These are phyloP conservation scores for Laspeyria flexula DNA, from an alignment of 2,888 invertebrate genomes.

Conservation along the genomic window DNA sequence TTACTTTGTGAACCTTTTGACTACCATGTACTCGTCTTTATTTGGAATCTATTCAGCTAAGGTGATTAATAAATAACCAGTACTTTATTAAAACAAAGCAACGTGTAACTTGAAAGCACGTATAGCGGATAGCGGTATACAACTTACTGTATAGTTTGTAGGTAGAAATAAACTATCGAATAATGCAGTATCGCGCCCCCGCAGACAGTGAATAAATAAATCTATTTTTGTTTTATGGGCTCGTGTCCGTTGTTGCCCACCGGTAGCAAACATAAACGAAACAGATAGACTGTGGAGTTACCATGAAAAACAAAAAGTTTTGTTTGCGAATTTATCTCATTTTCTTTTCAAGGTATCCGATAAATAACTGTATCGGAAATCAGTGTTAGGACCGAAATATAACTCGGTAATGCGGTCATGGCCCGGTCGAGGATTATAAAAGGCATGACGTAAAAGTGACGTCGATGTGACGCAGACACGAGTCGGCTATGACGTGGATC, in stretches of 20 bases:
- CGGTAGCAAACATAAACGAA: constrained; percentile 45
- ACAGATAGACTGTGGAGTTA: constrained; percentile 37
- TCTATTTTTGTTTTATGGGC: constrained; percentile 54
- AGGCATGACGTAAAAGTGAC: constrained; percentile 45
- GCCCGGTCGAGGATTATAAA: constrained; percentile 30
- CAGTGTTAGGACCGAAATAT: constrained; percentile 16
- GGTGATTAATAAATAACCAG: too few relatives aligned
- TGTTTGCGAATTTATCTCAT: constrained; percentile 34
- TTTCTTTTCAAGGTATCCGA: constrained; percentile 38
- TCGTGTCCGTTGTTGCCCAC: constrained; percentile 38
- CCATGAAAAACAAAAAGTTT: constrained; percentile 39
- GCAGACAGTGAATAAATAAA: constrained; percentile 46
- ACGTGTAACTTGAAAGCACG: too few relatives aligned
- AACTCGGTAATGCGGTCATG: constrained; percentile 33
- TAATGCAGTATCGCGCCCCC: constrained; percentile 47
- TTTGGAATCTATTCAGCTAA: too few relatives aligned
- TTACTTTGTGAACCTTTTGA: not conserved
- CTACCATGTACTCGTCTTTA: not conserved
- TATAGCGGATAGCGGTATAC: too few relatives aligned
- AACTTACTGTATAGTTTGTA: not conserved
- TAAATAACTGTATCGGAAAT: constrained; percentile 21
- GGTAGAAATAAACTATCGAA: constrained; percentile 37
- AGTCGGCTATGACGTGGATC: constrained; percentile 36
- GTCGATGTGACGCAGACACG: constrained; percentile 44
- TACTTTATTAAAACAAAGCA: too few relatives aligned